A percentile compares a stretch with the other conserved stretches of the same genome.
These are phyloP conservation scores for Myripristis murdjan DNA, from an alignment of 2,797 vertebrate genomes.

Conservation along the genomic window DNA sequence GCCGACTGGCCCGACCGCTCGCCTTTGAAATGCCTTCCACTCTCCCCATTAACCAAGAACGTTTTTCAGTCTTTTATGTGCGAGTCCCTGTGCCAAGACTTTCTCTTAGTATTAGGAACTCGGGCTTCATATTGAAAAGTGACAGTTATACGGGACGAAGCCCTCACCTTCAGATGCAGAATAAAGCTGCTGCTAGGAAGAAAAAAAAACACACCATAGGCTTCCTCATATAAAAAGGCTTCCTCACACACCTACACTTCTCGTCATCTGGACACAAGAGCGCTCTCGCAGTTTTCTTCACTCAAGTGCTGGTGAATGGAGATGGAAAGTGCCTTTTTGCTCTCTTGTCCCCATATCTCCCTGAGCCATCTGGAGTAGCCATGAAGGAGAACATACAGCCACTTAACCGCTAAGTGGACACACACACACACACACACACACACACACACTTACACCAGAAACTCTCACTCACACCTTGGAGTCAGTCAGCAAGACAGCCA, in stretches of 20 bases:
- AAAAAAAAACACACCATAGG: no score
- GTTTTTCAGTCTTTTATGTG: conserved; percentile 53
- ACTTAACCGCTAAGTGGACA: conserved; percentile 84
- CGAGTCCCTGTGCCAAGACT: conserved; percentile 14
- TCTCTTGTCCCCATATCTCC: conserved; percentile 66
- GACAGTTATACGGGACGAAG: conserved; percentile 34
- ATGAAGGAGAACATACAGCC: conserved; percentile 63
- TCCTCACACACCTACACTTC: conserved; percentile 17
- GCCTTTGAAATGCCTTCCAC: conserved; percentile 58
- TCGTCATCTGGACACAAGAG: conserved; percentile 32
- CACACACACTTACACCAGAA: conserved; percentile 75
- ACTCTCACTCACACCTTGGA: conserved; percentile 54
- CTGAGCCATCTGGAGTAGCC: conserved; percentile 72
- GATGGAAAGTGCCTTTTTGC: conserved; percentile 19
- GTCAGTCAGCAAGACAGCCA: conserved; percentile 1
- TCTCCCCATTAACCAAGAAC: conserved; percentile 47
- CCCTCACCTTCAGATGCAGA: conserved; percentile 15
- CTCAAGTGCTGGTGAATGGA: conserved; percentile 9
- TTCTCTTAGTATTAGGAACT: conserved; percentile 19
- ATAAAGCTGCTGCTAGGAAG: no score
- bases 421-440: no score
- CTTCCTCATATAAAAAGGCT: no score
- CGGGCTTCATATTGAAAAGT: conserved; percentile 20
- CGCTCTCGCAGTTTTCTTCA: conserved; percentile 6
- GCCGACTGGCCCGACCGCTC: conserved; percentile 1